Percentiles rank a stretch among this genome's conserved stretches.
These are phyloP conservation scores for Pogonognathellus flavescens DNA, from an alignment of 1,140 invertebrate species.

Conservation along the genomic window DNA sequence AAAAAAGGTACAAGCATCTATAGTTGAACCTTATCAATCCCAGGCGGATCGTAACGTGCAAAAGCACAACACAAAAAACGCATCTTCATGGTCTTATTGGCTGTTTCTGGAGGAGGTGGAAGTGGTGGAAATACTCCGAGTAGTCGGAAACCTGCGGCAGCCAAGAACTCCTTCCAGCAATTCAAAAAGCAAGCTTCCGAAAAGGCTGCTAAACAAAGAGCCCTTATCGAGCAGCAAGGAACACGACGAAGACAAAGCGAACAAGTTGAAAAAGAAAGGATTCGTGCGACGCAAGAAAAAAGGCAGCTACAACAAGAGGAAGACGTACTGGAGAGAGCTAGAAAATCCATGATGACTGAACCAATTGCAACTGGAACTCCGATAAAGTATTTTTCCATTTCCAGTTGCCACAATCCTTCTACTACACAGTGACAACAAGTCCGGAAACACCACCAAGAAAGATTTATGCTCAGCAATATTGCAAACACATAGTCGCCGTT, in stretches of 20 bases:
- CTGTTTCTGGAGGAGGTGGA: slow-evolving; percentile 73
- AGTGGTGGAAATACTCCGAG: slow-evolving; percentile 65
- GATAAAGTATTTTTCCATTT: slow-evolving; percentile 48
- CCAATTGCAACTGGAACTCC: slow-evolving; percentile 43
- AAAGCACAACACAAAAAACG: slow-evolving; percentile 77
- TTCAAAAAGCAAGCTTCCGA: slow-evolving; percentile 97
- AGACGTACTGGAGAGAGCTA: slow-evolving; percentile 80
- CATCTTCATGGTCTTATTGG: slow-evolving; percentile 92
- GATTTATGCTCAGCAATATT: no score
- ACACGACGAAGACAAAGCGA: slow-evolving; percentile 83
- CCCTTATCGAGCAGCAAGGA: slow-evolving; percentile 86
- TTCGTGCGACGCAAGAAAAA: slow-evolving; percentile 83
- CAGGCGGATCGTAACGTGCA: slow-evolving; percentile 26
- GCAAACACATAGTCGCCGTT: no score
- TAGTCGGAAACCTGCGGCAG: slow-evolving; percentile 61
- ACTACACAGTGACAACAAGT: no score
- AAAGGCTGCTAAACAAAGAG: slow-evolving; percentile 90
- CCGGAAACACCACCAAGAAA: no score
- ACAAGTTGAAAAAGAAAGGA: slow-evolving; percentile 84
- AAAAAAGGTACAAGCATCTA: not conserved
- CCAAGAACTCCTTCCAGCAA: slow-evolving; percentile 78
- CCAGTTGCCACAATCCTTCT: not conserved
- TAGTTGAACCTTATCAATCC: not conserved
- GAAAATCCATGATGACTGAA: slow-evolving; percentile 70
- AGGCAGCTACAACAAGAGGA: slow-evolving; percentile 85